Evolutionary conservation across 1,140 invertebrate genomes (phyloP), one percentile per base, ranked within the genome.

Genomic region (Drosophila triauraria): DNA sequence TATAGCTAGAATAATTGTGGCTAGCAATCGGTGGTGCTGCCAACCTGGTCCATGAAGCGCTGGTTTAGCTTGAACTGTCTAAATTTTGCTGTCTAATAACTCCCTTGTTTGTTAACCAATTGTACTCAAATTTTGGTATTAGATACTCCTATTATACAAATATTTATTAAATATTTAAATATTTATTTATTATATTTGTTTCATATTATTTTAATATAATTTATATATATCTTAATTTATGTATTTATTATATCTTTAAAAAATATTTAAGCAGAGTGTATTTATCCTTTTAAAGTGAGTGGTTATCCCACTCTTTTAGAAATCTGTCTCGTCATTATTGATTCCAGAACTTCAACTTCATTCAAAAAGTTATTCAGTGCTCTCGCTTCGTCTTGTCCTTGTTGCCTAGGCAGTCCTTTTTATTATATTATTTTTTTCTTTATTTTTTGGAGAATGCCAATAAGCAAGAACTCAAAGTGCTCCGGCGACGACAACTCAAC

Each of bases 291-390:
- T 8, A 32, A 5, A 42, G 27, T 9, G 7, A 7, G 27, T 9
- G 30, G 25, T 44, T 58, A 44, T 27, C 6, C 23, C 42, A 27
- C 20, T 46, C 8, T 4, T 23, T 23, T 8, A 8, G 0, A 17
- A 69, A 69, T 38, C 67, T 38, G 67, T 69, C 67, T 53, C 47
- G 67, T 69, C 62, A 67, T 67, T 69, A 69, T 69, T 69, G 67
- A 69, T 69, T 67, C 13, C n/a, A 30, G 46, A 53, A 53, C 67
- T 67, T 69, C 13, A 53, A 48, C 47, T 67, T 53, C 3, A 46
- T 67, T 44, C 23, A 38, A 69, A 67, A 69, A 67, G 62, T 69
- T 69, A 69, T 54, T 67, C 35, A 44, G 40, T 25, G 62, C 62
- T 43, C 27, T 50, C n/a, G 17, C 12, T 8, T 1, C 56, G 9